Evolutionary conservation across 2,113 vertebrate genomes (phyloP).

Genomic region (Nycticryphes semicollaris): DNA sequence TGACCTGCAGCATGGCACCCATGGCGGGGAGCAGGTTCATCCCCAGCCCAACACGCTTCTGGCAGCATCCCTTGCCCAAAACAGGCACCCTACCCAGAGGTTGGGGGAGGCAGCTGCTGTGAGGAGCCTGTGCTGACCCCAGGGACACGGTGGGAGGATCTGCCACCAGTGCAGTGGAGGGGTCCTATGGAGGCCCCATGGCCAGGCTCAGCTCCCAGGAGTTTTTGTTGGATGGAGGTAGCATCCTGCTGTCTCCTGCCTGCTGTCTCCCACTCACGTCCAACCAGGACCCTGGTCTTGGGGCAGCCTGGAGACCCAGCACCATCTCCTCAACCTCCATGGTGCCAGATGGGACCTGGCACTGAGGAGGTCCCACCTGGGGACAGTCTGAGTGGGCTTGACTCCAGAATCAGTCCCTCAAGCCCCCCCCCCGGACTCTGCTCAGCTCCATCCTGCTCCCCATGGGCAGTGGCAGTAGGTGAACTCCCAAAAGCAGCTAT

Average conservation of each 20-base stretch:
- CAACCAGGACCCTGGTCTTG: background rate
- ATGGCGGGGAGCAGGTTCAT: background rate
- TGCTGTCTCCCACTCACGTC: background rate
- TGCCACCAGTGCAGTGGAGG: background rate
- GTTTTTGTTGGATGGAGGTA: background rate
- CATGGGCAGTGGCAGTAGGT: background rate
- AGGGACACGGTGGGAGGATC: no score
- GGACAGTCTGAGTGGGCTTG: background rate
- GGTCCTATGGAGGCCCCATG: background rate
- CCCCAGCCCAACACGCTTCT: background rate
- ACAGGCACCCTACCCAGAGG: background rate
- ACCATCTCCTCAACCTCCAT: background rate
- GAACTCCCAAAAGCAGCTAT: background rate
- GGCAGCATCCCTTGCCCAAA: background rate
- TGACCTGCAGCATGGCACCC: background rate
- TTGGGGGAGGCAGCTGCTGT: no score
- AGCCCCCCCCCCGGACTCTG: background rate
- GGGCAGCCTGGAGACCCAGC: background rate
- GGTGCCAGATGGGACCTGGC: background rate
- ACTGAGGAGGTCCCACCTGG: background rate
- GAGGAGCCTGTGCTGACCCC: background rate
- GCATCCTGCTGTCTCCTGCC: no score
- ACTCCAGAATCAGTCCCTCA: background rate
- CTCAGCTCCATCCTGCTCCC: background rate
- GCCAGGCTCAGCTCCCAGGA: background rate